Evolutionary conservation across 2,888 invertebrate species (phyloP), one percentile per base, ranked within the genome.

Genomic region (Eledone cirrhosa): DNA sequence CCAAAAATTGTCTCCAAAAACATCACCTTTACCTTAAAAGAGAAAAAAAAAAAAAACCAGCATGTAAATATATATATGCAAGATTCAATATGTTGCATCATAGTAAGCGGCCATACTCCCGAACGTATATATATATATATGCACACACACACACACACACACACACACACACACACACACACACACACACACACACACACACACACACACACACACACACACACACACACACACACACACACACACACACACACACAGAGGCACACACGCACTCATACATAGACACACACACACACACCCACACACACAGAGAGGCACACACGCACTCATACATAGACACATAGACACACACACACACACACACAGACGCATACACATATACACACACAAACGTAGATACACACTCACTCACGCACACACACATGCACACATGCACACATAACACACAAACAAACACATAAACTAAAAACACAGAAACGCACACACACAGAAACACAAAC

Each of bases 1-100:
- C 99, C 99, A 99, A 92, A 99, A 99, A 84, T 97, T 97, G 92
- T 99, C 99, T 53, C 99, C 99, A 92, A 99, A 99, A 81, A 99
- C 99, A 92, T 99, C 99, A 74, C 99, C 99, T 91, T 98, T 99
- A 84, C 97, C 97, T 97, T 80, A 88, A 89, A 82, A 77, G 75
- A 19, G 47, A 65, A 65, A 1, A 24, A 22, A 31, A 41, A 41
- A n/a, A n/a, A 41, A 41, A 2, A 41, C 33, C 4, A 41, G 8
- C 33, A 41, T 8, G 11, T 3, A 41, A 41, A 41, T 41, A 41
- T 41, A 7, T 33, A 8, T 8, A 41, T 41, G 41, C 41, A 8
- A 0, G 41, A 41, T 41, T 41, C 2, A 41, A 11, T 41, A 11
- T 41, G 41, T 41, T 41, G 41, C 5, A 0, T n/a, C n/a, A n/a